Conservation (phyloP, 2,888 invertebrate genomes). For the Magallana nippona region DNA sequence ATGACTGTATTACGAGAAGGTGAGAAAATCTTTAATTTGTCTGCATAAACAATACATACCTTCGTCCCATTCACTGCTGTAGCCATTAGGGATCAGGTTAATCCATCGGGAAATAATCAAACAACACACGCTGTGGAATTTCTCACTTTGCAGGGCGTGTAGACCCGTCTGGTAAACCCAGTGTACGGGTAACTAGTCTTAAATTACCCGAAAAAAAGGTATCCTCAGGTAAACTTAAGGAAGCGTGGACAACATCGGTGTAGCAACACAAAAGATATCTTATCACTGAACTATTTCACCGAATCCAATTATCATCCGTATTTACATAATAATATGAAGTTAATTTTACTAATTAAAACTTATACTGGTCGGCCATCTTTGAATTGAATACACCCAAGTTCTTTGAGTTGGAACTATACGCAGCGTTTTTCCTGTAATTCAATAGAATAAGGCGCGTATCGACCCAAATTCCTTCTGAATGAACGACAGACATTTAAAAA, state of each 20-base stretch:
- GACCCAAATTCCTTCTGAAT: conserved; percentile 31
- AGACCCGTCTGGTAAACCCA: neutral
- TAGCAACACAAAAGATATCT: conserved; percentile 4
- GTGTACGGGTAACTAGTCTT: neutral
- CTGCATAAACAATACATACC: conserved; percentile 8
- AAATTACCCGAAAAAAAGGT: conserved; percentile 17
- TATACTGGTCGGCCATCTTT: conserved; percentile 9
- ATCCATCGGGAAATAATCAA: neutral
- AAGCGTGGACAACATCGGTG: conserved; percentile 25
- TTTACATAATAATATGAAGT: neutral
- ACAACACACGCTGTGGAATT: neutral
- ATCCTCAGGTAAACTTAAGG: conserved; percentile 24
- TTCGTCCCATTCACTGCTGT: conserved; percentile 18
- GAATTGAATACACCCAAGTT: conserved; percentile 19
- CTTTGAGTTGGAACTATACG: conserved; percentile 3
- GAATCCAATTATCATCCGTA: neutral
- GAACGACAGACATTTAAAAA: conserved; percentile 27
- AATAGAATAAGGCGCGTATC: conserved; percentile 4
- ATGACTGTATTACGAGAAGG: neutral
- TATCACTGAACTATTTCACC: neutral
- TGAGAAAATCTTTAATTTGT: neutral
- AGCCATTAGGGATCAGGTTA: conserved; percentile 16
- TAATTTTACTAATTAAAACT: neutral
- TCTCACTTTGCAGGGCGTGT: neutral
- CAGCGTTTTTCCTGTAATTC: conserved; percentile 5